Conservation (phyloP, 2,113 vertebrate species). For the Collichthys lucidus region DNA sequence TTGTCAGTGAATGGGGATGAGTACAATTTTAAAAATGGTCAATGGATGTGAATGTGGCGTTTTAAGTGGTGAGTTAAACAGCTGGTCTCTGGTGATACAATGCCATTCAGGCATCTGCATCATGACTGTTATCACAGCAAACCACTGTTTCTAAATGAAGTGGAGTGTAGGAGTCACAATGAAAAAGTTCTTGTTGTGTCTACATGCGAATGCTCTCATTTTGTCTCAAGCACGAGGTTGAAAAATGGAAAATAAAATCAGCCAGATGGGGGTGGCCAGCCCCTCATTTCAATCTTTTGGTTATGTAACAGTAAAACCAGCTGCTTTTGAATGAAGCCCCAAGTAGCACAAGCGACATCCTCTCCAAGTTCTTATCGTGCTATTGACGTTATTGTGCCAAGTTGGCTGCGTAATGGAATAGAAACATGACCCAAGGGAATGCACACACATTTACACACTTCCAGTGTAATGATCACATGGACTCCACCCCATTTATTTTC, state of each 20-base stretch:
- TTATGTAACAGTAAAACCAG: constrained; percentile 34
- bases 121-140: constrained; percentile 3
- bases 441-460: constrained; percentile 52
- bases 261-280: constrained; percentile 31
- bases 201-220: background rate
- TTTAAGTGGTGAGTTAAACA: constrained; percentile 29
- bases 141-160: constrained; percentile 23
- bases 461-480: constrained; percentile 57
- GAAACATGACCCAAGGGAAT: constrained; percentile 64
- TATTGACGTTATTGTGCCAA: constrained; percentile 57
- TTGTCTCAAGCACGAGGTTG: constrained; percentile 11
- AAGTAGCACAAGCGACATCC: constrained; percentile 2
- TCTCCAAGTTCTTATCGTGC: constrained; percentile 52
- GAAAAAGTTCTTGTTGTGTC: constrained; percentile 17
- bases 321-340: constrained; percentile 39
- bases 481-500: constrained; percentile 63
- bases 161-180: constrained; percentile 22
- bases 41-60: constrained; percentile 2
- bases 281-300: constrained; percentile 22
- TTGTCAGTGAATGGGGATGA: constrained; percentile 22
- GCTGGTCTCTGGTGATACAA: constrained; percentile 36
- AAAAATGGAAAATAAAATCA: constrained; percentile 37
- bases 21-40: constrained; percentile 25
- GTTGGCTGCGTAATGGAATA: constrained; percentile 54
- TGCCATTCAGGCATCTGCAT: constrained; percentile 29